Conservation (phyloP, 2,888 invertebrate genomes). For the Megastigmus dorsalis region DNA sequence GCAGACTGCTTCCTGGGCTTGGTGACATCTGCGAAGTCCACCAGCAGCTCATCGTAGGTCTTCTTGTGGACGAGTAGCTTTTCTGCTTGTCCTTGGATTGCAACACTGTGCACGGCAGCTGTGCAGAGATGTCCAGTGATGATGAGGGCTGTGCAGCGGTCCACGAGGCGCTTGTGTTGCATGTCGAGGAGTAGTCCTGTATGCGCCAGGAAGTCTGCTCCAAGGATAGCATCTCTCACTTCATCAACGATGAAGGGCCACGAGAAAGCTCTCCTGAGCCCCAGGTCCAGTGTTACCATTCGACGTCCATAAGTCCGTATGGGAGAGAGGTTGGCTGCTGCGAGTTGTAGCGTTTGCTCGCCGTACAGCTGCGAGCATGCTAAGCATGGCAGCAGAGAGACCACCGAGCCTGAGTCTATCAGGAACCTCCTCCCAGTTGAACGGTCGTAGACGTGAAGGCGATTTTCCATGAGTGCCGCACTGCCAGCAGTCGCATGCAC, state of each 20-base stretch:
- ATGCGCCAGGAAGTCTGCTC: neutral
- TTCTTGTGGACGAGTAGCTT: too few species aligned
- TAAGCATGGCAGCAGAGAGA: neutral
- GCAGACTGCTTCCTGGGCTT: neutral
- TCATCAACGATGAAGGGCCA: conserved; percentile 4
- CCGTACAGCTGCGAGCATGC: neutral
- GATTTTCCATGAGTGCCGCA: neutral
- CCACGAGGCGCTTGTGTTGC: neutral
- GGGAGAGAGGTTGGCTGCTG: neutral
- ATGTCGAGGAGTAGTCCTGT: neutral
- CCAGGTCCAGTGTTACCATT: neutral
- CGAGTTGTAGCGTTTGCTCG: neutral
- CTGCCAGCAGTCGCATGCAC: neutral
- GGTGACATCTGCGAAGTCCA: neutral
- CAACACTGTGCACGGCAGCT: neutral
- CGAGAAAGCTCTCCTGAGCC: neutral
- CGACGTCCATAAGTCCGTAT: neutral
- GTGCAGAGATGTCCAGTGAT: neutral
- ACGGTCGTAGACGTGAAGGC: neutral
- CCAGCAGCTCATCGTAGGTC: neutral
- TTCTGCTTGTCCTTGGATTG: neutral
- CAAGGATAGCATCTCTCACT: neutral
- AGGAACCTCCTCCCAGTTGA: neutral
- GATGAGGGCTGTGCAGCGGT: neutral
- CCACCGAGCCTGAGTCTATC: neutral